Evolutionary conservation across 2,797 vertebrate species (phyloP).

Genomic region (Lophura swinhoii): DNA sequence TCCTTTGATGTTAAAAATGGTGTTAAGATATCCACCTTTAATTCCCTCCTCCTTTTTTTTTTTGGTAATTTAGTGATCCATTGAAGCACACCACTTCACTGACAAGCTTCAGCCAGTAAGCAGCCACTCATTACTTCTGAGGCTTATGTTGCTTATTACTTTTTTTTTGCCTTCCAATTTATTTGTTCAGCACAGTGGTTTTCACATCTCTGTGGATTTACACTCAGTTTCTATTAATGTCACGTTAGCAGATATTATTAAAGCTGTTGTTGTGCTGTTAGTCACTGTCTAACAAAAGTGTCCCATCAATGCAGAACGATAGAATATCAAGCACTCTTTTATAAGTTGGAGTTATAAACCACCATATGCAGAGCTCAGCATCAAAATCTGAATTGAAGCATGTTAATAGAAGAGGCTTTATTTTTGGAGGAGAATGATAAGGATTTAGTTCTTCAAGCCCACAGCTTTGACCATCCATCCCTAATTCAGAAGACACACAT

Average conservation of each 20-base stretch:
- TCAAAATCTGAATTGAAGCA: background rate
- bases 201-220: background rate
- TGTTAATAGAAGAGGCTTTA: accelerated
- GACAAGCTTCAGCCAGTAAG: background rate
- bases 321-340: background rate
- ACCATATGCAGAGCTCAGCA: accelerated
- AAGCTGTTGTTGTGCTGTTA: background rate
- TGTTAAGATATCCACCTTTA: background rate
- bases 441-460: background rate
- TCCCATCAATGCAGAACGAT: accelerated
- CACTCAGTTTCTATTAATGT: background rate
- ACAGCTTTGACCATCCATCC: accelerated
- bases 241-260: background rate
- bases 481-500: accelerated
- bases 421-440: background rate
- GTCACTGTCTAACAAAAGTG: background rate
- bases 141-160: background rate
- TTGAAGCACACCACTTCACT: background rate
- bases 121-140: background rate
- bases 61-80: background rate
- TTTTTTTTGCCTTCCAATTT: background rate
- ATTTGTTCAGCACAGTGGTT: background rate
- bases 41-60: background rate
- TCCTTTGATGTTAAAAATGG: constrained; percentile 24
- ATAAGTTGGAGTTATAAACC: background rate